Evolutionary conservation across 2,797 vertebrate species (phyloP), one percentile per base, ranked within the genome.

Genomic region (Paratrypauchen microcephalus): DNA sequence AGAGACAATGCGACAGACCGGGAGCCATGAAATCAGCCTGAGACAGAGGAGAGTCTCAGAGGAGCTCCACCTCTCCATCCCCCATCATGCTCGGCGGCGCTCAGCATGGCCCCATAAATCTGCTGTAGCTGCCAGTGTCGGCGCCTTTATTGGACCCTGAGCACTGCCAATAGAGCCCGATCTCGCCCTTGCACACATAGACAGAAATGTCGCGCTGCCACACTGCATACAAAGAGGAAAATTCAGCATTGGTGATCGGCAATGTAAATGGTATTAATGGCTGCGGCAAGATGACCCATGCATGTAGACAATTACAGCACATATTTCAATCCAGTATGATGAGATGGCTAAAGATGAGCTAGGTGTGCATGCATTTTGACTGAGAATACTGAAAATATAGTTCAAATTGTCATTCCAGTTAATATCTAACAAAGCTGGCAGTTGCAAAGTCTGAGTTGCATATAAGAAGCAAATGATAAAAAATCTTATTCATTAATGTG

Each of bases 21-120:
- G 78, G 74, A 79, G 80, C 69, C 66, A 67, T 81, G 81, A 86
- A 86, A 86, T 82, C 71, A 81, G 69, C 81, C 69, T 56, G 65
- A 65, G 62, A 63, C 68, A 54, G 26, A 55, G 76, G 70, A 2
- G 71, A 79, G 61, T 90, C 86, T 85, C 78, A 72, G 59, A 79
- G 78, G 56, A 71, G 72, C 69, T 68, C 77, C 68, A 72, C 73
- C 63, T 67, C 87, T 81, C 83, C 85, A 74, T 69, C 85, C 83
- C 83, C 85, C 79, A 80, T 80, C 75, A 75, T 0, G 74, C 75
- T 76, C 73, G 73, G 67, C 73, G 74, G 67, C 82, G 68, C 75
- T 80, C 77, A 73, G 72, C 75, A 67, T 23, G 75, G 74, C 71
- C 52, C 73, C 84, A 79, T 90, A 90, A 89, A 90, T 91, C 79